Percentiles rank a stretch among this genome's conserved stretches.
Conservation (phyloP, 2,888 invertebrate species). For the Leptogaster cylindrica region DNA sequence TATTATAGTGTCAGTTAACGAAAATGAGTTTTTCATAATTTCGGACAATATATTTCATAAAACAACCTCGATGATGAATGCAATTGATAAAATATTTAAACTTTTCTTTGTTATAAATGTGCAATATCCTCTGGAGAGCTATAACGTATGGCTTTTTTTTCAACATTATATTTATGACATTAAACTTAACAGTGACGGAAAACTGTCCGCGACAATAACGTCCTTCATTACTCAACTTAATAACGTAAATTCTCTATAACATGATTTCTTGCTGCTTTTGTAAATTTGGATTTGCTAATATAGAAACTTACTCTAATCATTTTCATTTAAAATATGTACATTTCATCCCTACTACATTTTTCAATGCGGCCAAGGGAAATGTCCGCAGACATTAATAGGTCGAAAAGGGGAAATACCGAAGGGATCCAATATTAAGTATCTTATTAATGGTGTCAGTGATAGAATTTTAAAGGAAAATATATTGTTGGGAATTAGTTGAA, state of each 20-base stretch:
- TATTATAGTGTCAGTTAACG: not conserved
- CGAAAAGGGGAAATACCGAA: no score
- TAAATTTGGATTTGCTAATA: not conserved
- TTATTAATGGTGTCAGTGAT: no score
- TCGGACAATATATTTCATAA: not conserved
- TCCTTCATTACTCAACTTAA: constrained; percentile 1
- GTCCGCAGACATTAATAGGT: not conserved
- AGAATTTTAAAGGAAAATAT: no score
- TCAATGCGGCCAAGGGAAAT: not conserved
- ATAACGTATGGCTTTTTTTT: not conserved
- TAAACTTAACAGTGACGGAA: not conserved
- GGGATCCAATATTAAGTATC: no score
- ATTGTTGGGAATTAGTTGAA: no score
- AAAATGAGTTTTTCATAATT: not conserved
- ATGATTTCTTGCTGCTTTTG: not conserved
- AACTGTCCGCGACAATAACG: not conserved
- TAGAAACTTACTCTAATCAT: not conserved
- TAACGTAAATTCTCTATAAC: not conserved
- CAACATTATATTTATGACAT: not conserved
- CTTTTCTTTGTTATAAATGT: not conserved
- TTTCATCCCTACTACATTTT: not conserved
- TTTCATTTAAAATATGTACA: not conserved
- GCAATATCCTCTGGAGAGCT: not conserved
- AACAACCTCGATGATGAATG: not conserved
- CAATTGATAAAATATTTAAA: not conserved